Percentiles rank a stretch among this genome's conserved stretches.
phyloP scores from a whole-genome alignment of 1,140 invertebrate species.

The Oscheius sp. region DNA sequence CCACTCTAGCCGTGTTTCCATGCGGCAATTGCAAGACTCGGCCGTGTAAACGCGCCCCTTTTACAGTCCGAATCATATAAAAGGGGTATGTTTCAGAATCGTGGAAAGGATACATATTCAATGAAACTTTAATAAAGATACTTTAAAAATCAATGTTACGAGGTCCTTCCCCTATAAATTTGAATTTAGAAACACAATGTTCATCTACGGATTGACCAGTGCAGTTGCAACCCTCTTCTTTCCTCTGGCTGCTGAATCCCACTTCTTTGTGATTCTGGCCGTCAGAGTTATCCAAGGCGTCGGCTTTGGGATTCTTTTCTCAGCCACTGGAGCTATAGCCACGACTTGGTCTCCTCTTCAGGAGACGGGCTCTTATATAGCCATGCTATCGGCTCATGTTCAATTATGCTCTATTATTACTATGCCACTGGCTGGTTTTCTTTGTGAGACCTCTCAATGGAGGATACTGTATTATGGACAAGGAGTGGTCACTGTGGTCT shows the following conservation, averaged over 20 bases:
- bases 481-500: slow-evolving; percentile 26
- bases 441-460: slow-evolving; percentile 43
- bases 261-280: slow-evolving; percentile 40
- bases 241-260: slow-evolving; percentile 45
- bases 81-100: no score
- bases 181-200: background rate
- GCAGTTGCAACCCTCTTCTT: slow-evolving; percentile 49
- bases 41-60: no score
- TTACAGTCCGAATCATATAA: no score
- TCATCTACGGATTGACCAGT: slow-evolving; percentile 48
- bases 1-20: no score
- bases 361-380: slow-evolving; percentile 50
- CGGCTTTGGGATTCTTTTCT: slow-evolving; percentile 50
- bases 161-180: no score
- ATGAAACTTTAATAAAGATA: no score
- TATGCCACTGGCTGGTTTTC: slow-evolving; percentile 42
- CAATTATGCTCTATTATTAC: slow-evolving; percentile 2
- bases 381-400: slow-evolving; percentile 52
- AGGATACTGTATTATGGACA: slow-evolving; percentile 41
- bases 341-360: slow-evolving; percentile 47
- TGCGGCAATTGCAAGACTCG: no score
- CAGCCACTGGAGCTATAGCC: slow-evolving; percentile 50
- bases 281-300: slow-evolving; percentile 51
- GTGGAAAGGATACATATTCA: no score
- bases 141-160: no score